Conservation (phyloP, 2,113 vertebrate genomes). For the Lagopus muta region DNA sequence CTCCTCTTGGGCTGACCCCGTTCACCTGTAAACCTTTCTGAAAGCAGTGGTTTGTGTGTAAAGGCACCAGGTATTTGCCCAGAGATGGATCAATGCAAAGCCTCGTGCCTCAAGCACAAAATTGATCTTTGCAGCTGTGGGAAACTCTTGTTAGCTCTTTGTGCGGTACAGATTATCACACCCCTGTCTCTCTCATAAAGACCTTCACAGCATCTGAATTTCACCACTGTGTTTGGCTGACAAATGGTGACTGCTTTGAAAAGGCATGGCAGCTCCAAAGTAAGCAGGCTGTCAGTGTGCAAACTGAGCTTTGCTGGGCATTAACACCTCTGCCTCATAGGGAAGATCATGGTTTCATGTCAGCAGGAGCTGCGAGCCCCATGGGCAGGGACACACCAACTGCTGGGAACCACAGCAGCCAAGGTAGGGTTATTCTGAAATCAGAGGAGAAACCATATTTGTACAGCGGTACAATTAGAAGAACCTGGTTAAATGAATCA, state of each 20-base stretch:
- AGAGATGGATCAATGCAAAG: background rate
- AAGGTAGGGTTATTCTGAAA: background rate
- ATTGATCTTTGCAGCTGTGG: background rate
- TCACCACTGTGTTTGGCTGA: background rate
- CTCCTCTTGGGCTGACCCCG: background rate
- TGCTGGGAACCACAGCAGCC: background rate
- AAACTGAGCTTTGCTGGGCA: background rate
- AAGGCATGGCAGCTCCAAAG: background rate
- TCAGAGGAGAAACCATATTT: background rate
- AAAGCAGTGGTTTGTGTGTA: background rate
- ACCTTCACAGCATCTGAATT: background rate
- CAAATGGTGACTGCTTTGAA: background rate
- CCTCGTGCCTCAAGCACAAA: background rate
- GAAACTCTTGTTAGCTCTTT: background rate
- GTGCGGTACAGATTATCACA: background rate
- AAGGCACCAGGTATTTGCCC: background rate
- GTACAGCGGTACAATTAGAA: slow-evolving; percentile 7
- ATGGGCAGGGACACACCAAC: background rate
- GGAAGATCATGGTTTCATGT: background rate
- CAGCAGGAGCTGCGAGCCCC: background rate
- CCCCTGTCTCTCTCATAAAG: background rate
- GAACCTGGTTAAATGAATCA: slow-evolving; percentile 53
- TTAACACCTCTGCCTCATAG: background rate
- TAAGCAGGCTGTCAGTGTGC: background rate
- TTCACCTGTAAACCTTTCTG: fast-evolving